A percentile compares a stretch with the other conserved stretches of the same genome.
Conservation (phyloP, 37 sponge, comb jelly and placozoan genomes). For the Beroe ovata region DNA sequence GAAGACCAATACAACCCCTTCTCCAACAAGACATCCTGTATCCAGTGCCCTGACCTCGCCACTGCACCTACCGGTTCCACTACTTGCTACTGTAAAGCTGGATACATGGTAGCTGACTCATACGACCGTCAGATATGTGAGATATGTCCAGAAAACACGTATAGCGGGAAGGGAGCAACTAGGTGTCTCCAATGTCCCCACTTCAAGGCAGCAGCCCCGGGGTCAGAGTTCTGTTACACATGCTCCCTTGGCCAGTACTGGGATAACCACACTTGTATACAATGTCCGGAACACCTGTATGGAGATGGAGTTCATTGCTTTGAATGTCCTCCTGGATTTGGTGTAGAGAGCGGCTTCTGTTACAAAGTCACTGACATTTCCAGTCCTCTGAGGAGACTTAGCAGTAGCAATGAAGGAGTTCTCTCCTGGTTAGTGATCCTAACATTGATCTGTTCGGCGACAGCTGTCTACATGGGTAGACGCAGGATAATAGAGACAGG, state of each 20-base stretch:
- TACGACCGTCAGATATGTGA: neutral
- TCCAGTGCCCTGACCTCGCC: neutral
- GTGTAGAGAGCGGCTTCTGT: constrained; percentile 7
- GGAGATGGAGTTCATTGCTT: constrained; percentile 27
- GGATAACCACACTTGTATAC: neutral
- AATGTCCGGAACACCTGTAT: constrained; percentile 21
- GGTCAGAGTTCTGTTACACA: constrained; percentile 23
- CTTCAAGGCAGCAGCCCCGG: constrained; percentile 2
- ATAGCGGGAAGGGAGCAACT: neutral
- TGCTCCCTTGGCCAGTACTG: constrained; percentile 38
- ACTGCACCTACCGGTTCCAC: neutral
- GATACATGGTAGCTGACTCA: neutral
- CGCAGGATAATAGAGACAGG: too few species aligned
- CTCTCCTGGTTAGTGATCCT: neutral
- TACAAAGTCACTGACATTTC: constrained; percentile 2
- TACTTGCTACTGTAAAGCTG: neutral
- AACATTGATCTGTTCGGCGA: too few species aligned
- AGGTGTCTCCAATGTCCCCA: constrained; percentile 4
- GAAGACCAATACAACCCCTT: neutral
- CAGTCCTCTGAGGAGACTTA: neutral
- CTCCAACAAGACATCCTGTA: neutral
- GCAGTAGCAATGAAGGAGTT: neutral
- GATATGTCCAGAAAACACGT: constrained; percentile 20
- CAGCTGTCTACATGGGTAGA: too few species aligned
- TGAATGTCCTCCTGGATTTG: neutral